Conservation (phyloP, 2,888 invertebrate species). For the Nemoura dubitans region DNA sequence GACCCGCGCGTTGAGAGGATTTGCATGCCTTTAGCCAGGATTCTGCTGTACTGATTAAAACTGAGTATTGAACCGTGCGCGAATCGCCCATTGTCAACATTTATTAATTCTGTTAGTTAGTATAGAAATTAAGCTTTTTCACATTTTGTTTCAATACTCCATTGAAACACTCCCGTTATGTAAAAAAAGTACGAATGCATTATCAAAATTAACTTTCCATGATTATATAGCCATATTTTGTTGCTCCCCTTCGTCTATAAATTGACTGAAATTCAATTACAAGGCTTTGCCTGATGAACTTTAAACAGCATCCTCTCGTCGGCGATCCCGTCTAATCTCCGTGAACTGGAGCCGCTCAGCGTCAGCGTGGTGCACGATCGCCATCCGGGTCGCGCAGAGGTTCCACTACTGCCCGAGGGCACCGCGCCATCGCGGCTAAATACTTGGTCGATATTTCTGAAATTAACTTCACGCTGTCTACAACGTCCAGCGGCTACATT, state of each 20-base stretch:
- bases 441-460: neutral
- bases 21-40: neutral
- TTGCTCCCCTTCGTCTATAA: neutral
- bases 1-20: neutral
- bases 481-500: neutral
- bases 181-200: neutral
- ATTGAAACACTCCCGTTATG: neutral
- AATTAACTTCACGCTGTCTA: constrained; percentile 1
- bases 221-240: neutral
- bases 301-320: neutral
- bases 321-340: neutral
- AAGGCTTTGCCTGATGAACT: neutral
- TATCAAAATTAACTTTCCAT: neutral
- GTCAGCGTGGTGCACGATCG: too few species aligned
- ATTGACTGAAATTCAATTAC: neutral
- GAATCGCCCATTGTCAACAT: neutral
- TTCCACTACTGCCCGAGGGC: too few species aligned
- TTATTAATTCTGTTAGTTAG: neutral
- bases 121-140: neutral
- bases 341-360: neutral
- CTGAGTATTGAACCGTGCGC: neutral
- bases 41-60: neutral
- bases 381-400: too few species aligned
- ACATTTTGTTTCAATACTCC: neutral
- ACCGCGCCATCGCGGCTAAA: neutral